phyloP scores from a whole-genome alignment of 37 sponge, comb jelly and placozoan species.

The Hexactinellida sp. region DNA sequence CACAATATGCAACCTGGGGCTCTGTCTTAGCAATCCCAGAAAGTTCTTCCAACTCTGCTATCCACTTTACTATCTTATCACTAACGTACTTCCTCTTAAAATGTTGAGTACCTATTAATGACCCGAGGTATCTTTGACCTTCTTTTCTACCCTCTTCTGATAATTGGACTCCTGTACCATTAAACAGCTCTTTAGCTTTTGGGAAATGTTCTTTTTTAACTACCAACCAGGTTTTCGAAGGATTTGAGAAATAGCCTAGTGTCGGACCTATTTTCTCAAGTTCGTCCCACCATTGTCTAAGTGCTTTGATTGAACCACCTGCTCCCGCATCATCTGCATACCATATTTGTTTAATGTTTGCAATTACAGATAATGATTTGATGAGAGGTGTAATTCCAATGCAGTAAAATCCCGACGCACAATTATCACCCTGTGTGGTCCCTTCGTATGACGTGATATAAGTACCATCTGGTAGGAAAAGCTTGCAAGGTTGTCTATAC shows the following conservation, averaged over 20 bases:
- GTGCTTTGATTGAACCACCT: constrained; percentile 19
- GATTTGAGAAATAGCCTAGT: constrained; percentile 40
- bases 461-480: background rate
- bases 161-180: too few relatives aligned
- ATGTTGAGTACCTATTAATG: background rate
- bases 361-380: background rate
- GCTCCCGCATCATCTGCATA: constrained; percentile 43
- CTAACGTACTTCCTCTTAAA: background rate
- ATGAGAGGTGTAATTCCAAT: constrained; percentile 18
- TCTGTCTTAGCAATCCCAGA: background rate
- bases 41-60: background rate
- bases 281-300: too few relatives aligned
- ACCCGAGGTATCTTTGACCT: background rate
- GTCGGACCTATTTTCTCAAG: too few relatives aligned
- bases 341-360: constrained; percentile 35
- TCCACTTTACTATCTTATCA: background rate
- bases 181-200: constrained; percentile 21
- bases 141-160: too few relatives aligned
- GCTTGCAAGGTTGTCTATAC: background rate
- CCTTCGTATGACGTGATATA: constrained; percentile 19
- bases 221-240: constrained; percentile 32
- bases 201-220: constrained; percentile 29
- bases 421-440: constrained; percentile 17
- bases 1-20: background rate
- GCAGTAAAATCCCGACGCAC: constrained; percentile 17